Percentiles rank a stretch among this genome's conserved stretches.
These are phyloP conservation scores for Elaeidobius kamerunicus DNA, from an alignment of 2,888 invertebrate species.

Conservation along the genomic window DNA sequence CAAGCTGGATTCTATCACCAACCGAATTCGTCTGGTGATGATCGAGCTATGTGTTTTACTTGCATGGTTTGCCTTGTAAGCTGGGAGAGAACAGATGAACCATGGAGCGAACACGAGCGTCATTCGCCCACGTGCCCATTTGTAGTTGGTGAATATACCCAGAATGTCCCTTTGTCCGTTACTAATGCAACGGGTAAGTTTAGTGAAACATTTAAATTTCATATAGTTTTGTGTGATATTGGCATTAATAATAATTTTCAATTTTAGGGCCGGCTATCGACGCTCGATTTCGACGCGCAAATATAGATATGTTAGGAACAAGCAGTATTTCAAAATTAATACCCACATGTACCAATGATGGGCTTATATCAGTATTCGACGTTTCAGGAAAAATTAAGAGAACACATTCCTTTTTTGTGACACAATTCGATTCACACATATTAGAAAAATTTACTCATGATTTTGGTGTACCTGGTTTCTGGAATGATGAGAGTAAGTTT, in stretches of 20 bases:
- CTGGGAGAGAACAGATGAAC: slow-evolving; percentile 96
- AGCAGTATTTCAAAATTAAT: slow-evolving; percentile 49
- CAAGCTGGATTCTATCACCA: slow-evolving; percentile 97
- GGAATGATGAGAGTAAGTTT: slow-evolving; percentile 41
- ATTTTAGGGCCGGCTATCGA: slow-evolving; percentile 63
- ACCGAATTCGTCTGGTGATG: slow-evolving; percentile 85
- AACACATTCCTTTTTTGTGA: slow-evolving; percentile 58
- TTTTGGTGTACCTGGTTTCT: slow-evolving; percentile 44
- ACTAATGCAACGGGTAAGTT: slow-evolving; percentile 68
- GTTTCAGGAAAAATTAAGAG: slow-evolving; percentile 74
- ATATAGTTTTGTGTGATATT: not conserved
- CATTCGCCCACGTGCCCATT: slow-evolving; percentile 93
- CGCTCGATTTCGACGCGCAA: slow-evolving; percentile 43
- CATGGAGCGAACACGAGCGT: slow-evolving; percentile 95
- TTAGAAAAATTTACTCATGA: slow-evolving; percentile 49
- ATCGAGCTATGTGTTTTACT: slow-evolving; percentile 94
- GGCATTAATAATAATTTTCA: not conserved
- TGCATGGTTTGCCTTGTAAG: slow-evolving; percentile 93
- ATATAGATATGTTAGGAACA: slow-evolving; percentile 39
- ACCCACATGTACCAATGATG: slow-evolving; percentile 59
- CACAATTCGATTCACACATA: slow-evolving; percentile 49
- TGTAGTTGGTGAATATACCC: slow-evolving; percentile 91
- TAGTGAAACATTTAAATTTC: not conserved
- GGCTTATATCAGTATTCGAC: slow-evolving; percentile 79
- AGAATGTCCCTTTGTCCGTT: slow-evolving; percentile 87